Evolutionary conservation across 2,113 vertebrate species (phyloP).

Genomic region (Saimiri boliviensis): DNA sequence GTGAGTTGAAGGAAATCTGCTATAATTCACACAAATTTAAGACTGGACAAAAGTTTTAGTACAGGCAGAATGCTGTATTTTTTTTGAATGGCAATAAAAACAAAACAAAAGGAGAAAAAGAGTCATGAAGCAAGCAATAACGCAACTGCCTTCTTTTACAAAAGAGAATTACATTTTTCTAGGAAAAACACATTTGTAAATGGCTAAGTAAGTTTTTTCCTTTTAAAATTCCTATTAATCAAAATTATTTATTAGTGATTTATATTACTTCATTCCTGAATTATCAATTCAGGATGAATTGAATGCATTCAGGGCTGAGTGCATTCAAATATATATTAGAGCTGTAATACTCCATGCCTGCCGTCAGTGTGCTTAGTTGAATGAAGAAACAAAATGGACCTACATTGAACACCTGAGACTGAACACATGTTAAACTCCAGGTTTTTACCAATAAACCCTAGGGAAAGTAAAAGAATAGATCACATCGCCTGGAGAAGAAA

Average conservation of each 20-base stretch:
- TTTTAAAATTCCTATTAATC: neutral
- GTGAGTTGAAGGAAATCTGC: conserved; percentile 27
- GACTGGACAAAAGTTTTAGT: conserved; percentile 28
- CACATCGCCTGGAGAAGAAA: neutral
- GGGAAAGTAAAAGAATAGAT: neutral
- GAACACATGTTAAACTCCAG: neutral
- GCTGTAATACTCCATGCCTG: neutral
- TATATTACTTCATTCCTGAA: neutral
- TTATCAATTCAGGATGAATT: neutral
- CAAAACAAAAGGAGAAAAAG: neutral
- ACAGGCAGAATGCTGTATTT: neutral
- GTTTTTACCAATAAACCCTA: neutral
- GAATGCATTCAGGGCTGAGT: neutral
- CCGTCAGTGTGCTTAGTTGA: neutral
- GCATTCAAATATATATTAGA: neutral
- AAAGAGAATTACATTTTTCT: neutral
- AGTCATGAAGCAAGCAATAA: neutral
- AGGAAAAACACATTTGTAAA: neutral
- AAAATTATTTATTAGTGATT: neutral
- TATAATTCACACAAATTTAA: conserved; percentile 71
- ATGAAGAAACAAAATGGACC: neutral
- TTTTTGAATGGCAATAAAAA: neutral
- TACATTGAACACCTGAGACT: neutral
- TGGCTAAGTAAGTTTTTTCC: neutral
- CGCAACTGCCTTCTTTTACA: neutral